A percentile compares a stretch with the other conserved stretches of the same genome.
These are phyloP conservation scores for Pelobates fuscus DNA, from an alignment of 2,113 vertebrate genomes.

Conservation along the genomic window DNA sequence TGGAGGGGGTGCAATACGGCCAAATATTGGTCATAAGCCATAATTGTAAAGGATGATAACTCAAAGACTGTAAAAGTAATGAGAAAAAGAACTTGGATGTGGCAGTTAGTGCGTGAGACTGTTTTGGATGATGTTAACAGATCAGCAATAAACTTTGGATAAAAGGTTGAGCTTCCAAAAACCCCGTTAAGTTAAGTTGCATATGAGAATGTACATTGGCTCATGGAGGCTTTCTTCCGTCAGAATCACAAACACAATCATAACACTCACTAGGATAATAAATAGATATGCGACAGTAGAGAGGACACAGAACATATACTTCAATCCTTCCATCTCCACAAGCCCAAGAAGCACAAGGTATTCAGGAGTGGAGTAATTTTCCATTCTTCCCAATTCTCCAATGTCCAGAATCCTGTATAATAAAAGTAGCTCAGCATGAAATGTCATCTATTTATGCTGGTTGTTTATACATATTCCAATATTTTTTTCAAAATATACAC, in stretches of 20 bases:
- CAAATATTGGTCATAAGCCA: conserved; percentile 9
- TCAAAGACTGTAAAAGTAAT: neutral
- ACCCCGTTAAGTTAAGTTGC: conserved; percentile 1
- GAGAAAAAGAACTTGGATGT: neutral
- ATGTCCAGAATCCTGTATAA: neutral
- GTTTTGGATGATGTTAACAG: neutral
- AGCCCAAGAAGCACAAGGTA: neutral
- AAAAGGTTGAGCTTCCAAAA: conserved; percentile 3
- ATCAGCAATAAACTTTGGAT: neutral
- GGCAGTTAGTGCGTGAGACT: neutral
- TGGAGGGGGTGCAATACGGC: neutral
- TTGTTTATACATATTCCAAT: no score
- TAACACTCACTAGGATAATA: neutral
- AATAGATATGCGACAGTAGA: neutral
- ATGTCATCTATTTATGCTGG: no score
- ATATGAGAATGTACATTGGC: conserved; percentile 15
- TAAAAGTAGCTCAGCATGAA: no score
- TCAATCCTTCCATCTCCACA: conserved; percentile 11
- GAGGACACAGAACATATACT: neutral
- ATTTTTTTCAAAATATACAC: no score
- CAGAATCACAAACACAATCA: neutral
- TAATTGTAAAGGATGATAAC: neutral
- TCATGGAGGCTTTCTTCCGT: neutral
- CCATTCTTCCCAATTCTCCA: neutral
- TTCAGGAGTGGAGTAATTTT: neutral